Evolutionary conservation across 2,797 vertebrate species (phyloP).

Genomic region (Mormyrus proboscirostris): DNA sequence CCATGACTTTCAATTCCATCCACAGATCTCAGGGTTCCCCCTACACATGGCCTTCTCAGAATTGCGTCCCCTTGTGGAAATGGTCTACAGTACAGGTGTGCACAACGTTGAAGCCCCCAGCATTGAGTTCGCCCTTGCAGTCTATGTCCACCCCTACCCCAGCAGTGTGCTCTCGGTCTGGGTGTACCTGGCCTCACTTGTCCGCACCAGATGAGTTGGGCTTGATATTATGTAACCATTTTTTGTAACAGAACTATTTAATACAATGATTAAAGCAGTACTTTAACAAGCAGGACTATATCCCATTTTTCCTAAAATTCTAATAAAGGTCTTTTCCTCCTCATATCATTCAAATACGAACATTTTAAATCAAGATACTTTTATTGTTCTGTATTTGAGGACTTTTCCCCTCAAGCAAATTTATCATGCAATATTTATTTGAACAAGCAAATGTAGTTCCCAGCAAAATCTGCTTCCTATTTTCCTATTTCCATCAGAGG

Average conservation of each 20-base stretch:
- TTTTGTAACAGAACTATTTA: not conserved
- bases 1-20: not conserved
- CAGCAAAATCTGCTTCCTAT: not conserved
- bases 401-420: constrained; percentile 36
- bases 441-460: not conserved
- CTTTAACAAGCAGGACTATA: not conserved
- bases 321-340: not conserved
- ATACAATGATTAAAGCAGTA: not conserved
- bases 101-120: constrained; percentile 74
- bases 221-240: not conserved
- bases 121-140: constrained; percentile 88
- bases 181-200: constrained; percentile 90
- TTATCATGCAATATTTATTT: constrained; percentile 37
- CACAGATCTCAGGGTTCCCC: constrained; percentile 89
- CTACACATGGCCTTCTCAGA: constrained; percentile 88
- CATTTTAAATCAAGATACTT: constrained; percentile 36
- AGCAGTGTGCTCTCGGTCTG: constrained; percentile 85
- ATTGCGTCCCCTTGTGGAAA: constrained; percentile 77
- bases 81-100: constrained; percentile 85
- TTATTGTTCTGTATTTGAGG: constrained; percentile 41
- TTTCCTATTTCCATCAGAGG: not conserved
- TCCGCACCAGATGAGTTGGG: constrained; percentile 52
- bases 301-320: not conserved
- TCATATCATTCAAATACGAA: not conserved
- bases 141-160: constrained; percentile 86